These are phyloP conservation scores for Drosophila atroscutellata DNA, from an alignment of 2,888 invertebrate species.

Conservation along the genomic window DNA sequence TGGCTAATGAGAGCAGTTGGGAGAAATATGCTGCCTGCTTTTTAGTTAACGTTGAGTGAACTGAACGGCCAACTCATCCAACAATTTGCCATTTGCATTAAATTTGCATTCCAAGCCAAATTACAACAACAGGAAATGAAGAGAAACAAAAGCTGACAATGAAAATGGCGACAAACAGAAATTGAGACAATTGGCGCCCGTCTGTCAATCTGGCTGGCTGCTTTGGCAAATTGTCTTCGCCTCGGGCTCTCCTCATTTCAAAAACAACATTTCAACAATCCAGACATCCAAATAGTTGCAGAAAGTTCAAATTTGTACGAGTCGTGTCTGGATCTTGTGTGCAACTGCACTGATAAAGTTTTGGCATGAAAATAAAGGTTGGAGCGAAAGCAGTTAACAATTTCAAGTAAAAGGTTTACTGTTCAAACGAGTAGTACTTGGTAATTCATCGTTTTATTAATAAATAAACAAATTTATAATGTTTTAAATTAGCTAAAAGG, in stretches of 20 bases:
- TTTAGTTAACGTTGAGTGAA: slow-evolving; percentile 42
- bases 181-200: slow-evolving; percentile 70
- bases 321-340: slow-evolving; percentile 32
- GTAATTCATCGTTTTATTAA: not conserved
- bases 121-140: slow-evolving; percentile 30
- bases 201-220: slow-evolving; percentile 9
- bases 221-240: slow-evolving; percentile 58
- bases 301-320: slow-evolving; percentile 38
- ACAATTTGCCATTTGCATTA: slow-evolving; percentile 52
- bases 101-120: slow-evolving; percentile 62
- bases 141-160: slow-evolving; percentile 42
- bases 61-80: slow-evolving; percentile 43
- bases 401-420: not conserved
- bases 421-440: not conserved
- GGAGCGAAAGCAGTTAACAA: not conserved
- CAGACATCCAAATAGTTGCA: slow-evolving; percentile 31
- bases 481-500: not conserved
- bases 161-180: slow-evolving; percentile 53
- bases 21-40: slow-evolving; percentile 12
- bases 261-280: slow-evolving; percentile 40
- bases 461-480: not conserved
- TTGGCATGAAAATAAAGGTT: not conserved
- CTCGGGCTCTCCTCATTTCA: slow-evolving; percentile 55
- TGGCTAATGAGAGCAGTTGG: slow-evolving; percentile 63
- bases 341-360: slow-evolving; percentile 21